Base-by-base conservation (phyloP, 37 sponge, comb jelly and placozoan genomes). In the Ianthella basta region DNA sequence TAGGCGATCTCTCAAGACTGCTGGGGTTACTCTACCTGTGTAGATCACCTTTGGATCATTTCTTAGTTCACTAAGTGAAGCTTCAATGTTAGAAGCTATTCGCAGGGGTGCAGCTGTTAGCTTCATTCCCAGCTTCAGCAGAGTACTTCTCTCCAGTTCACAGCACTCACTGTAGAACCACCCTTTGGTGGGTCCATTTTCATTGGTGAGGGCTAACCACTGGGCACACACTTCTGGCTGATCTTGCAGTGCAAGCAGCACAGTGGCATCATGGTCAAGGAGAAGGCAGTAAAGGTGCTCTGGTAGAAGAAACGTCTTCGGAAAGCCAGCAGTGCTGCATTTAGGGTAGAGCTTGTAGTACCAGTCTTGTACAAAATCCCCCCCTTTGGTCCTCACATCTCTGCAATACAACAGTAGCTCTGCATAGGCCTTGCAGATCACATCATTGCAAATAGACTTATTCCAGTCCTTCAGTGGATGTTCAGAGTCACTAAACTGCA, bases 291-390 rank as follows among this genome's bases (percentile, higher is more conserved):
- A 75, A 23, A 36, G n/a, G 15, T 41, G 44, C n/a, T 41, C n/a
- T 25, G 78, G 78, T 21, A 75, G n/a, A 23, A 5, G 15, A 15
- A 75, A 75, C 16, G 0, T 4, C 10, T 75, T 44, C 50, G 39
- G 53, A 41, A n/a, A n/a, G 19, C 66, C 65, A 36, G 60, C 10
- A 20, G 13, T 36, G 14, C 20, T 6, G 1, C 24, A 24, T 30
- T 57, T 57, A 32, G 91, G 91, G 61, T 87, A 91, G 0, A 87
- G 82, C 0, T 39, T 60, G 55, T 91, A 87, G 39, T 60, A 87
- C 87, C 85, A 91, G 14, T 61, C 64, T 75, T 24, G 44, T 40
- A n/a, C 40, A 10, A 75, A 41, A 18, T 36, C 38, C 1, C 25
- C 25, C 23, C 39, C 38, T 53, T 36, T 12, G 0, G 72, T 38